phyloP scores from a whole-genome alignment of 2,888 invertebrate species.

The Agriopis aurantiaria region DNA sequence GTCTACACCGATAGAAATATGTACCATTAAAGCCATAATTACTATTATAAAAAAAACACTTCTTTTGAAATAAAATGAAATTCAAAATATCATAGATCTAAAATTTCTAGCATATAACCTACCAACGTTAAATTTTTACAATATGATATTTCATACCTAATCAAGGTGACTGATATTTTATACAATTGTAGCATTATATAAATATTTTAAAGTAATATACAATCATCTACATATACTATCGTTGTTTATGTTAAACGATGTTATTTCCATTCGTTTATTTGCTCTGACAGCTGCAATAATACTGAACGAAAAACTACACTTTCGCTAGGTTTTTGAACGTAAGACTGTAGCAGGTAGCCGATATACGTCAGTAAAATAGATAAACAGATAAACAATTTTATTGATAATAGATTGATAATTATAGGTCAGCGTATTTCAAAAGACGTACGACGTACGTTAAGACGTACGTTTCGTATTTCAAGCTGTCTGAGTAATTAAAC shows the following conservation, averaged over 20 bases:
- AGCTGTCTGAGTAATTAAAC: too few relatives aligned
- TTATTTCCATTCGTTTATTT: background rate
- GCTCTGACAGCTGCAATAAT: too few relatives aligned
- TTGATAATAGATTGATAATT: too few relatives aligned
- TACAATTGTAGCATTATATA: conserved; percentile 72
- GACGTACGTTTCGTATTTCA: too few relatives aligned
- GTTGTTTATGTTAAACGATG: background rate
- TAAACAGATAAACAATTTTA: too few relatives aligned
- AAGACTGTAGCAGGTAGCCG: too few relatives aligned
- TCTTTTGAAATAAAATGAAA: background rate
- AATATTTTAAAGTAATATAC: conserved; percentile 43
- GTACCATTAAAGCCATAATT: background rate
- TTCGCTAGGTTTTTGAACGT: too few relatives aligned
- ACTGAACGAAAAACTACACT: too few relatives aligned
- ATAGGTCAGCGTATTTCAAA: too few relatives aligned
- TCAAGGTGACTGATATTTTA: conserved; percentile 80
- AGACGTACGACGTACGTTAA: too few relatives aligned
- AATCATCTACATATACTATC: conserved; percentile 13
- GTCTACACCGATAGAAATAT: background rate
- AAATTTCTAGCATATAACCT: conserved; percentile 4
- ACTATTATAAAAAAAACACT: background rate
- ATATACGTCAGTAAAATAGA: too few relatives aligned
- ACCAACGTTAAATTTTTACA: conserved; percentile 16
- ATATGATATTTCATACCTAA: conserved; percentile 25
- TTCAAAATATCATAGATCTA: conserved; percentile 14